Conservation (phyloP, 2,113 vertebrate species). For the Clarias macrocephalus region DNA sequence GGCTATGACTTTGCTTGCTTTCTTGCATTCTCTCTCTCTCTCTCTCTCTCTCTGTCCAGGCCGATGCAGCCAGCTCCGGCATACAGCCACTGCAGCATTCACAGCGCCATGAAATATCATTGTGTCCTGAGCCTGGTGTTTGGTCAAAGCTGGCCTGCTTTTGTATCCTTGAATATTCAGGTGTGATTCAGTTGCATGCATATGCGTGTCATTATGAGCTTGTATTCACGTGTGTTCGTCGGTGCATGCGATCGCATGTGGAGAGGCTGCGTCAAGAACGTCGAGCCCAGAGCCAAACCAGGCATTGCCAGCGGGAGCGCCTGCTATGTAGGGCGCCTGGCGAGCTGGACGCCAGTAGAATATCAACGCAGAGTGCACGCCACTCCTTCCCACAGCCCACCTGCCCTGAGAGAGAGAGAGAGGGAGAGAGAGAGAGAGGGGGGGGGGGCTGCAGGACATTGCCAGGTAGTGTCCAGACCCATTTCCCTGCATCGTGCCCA, state of each 20-base stretch:
- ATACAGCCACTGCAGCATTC: conserved; percentile 50
- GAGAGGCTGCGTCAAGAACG: conserved; percentile 66
- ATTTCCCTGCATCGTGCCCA: conserved; percentile 76
- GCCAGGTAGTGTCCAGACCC: conserved; percentile 81
- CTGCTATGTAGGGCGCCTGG: conserved; percentile 80
- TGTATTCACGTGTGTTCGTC: conserved; percentile 52
- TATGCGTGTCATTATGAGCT: conserved; percentile 13
- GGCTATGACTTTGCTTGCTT: conserved; percentile 48
- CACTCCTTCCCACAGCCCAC: conserved; percentile 75
- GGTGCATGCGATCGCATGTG: conserved; percentile 51
- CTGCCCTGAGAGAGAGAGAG: conserved; percentile 65
- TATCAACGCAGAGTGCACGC: conserved; percentile 74
- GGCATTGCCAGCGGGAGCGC: conserved; percentile 75
- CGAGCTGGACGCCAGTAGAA: conserved; percentile 76
- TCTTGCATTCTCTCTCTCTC: conserved; percentile 24
- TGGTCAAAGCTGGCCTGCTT: conserved; percentile 36
- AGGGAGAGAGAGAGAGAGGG: conserved; percentile 28
- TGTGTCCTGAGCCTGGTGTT: conserved; percentile 30
- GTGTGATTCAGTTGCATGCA: conserved; percentile 23
- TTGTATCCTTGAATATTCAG: conserved; percentile 22
- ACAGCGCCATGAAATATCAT: conserved; percentile 47
- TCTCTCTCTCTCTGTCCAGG: conserved; percentile 37
- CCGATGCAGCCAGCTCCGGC: conserved; percentile 48
- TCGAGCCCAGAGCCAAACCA: conserved; percentile 72
- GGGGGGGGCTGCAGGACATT: conserved; percentile 71